phyloP scores from a whole-genome alignment of 2,113 vertebrate genomes.

The Spilogale gracilis region DNA sequence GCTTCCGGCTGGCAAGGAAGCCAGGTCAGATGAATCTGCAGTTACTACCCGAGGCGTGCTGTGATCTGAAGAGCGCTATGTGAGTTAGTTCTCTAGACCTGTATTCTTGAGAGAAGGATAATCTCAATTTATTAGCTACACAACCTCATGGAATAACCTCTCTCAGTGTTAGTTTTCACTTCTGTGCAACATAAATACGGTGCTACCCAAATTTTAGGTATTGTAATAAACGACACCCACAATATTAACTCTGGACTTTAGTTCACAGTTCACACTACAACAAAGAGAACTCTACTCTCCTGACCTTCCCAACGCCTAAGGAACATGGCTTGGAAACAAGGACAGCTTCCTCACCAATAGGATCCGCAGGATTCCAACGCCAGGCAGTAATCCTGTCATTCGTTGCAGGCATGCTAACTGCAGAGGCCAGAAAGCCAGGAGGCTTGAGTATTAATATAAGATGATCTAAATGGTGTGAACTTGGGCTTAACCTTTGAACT shows the following conservation, averaged over 20 bases:
- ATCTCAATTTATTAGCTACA: background rate
- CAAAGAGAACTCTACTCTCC: background rate
- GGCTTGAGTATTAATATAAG: background rate
- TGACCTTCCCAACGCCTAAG: background rate
- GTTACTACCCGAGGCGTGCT: background rate
- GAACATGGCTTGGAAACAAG: background rate
- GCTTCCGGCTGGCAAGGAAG: background rate
- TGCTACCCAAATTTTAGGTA: background rate
- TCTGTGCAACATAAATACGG: background rate
- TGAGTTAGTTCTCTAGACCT: background rate
- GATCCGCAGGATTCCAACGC: slow-evolving; percentile 6
- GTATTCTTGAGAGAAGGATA: background rate
- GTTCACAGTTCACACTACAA: background rate
- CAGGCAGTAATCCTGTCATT: slow-evolving; percentile 51
- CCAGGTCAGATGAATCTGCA: background rate
- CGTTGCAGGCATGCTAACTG: background rate
- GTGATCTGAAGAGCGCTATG: background rate
- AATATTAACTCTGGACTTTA: background rate
- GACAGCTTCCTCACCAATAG: background rate
- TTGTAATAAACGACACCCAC: background rate
- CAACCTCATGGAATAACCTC: background rate
- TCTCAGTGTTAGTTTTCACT: background rate
- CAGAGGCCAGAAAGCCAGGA: background rate
- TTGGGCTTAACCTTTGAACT: slow-evolving; percentile 58
- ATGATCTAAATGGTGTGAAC: slow-evolving; percentile 51